Evolutionary conservation across 37 sponge, comb jelly and placozoan species (phyloP), one percentile per base, ranked within the genome.

Genomic region (Aplysina aerophoba): DNA sequence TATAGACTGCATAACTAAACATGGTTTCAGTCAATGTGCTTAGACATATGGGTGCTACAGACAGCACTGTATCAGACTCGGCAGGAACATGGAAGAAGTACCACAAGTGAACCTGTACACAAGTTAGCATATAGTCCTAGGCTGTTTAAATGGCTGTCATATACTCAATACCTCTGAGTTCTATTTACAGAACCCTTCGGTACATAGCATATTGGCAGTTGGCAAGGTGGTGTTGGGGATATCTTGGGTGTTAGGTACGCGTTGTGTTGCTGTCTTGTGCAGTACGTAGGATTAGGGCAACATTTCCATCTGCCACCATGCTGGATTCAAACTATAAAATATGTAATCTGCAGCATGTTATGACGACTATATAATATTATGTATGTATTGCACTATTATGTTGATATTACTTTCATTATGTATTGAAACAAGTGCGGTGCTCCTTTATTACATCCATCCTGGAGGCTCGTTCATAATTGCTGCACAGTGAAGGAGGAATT

Each of bases 191-290:
- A 58, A 24, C 44, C 27, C 54, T 37, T 59, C 15, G 82, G 40
- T 33, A 36, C 22, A 85, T 59, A 0, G 87, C 87, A 11, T 86
- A 86, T 79, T 56, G 87, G 0, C 87, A 86, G 57, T 75, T 81
- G 62, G 79, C 88, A 22, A 65, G 83, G 16, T 87, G 75, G 85
- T 85, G 81, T 14, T 80, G 81, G 81, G 81, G 57, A 27, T 80
- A 50, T 37, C 81, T 80, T 21, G 81, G 81, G 4, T 11, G 44
- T 3, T 4, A 50, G 12, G 44, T 80, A 54, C 54, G 81, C 11
- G 81, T 80, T 53, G 81, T 58, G 21, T 28, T 80, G 8, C 81
- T 64, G 4, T 21, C 24, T 14, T 80, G 81, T 80, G 81, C 81
- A 28, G 31, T 80, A 11, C 57, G 22, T 22, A 85, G 25, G 57